Evolutionary conservation across 2,797 vertebrate genomes (phyloP).

Genomic region (Chrysocyon brachyurus): DNA sequence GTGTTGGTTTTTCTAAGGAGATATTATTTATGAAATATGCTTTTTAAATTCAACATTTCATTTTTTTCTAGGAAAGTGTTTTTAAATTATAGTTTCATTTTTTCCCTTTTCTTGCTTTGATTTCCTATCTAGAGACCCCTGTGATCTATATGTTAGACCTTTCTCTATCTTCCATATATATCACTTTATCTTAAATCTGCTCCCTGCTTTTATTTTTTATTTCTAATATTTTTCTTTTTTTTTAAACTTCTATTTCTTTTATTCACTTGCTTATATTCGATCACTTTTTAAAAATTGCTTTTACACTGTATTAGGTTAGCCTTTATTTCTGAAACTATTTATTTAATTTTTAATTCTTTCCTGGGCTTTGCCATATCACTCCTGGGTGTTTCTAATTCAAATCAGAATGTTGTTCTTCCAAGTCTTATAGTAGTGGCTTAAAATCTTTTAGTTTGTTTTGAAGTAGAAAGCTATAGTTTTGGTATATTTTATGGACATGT

Average conservation of each 20-base stretch:
- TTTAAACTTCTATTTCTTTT: neutral
- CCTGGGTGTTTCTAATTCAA: constrained; percentile 44
- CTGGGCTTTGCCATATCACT: neutral
- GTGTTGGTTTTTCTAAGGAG: neutral
- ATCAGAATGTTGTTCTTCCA: neutral
- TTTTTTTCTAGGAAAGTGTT: neutral
- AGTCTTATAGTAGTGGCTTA: neutral
- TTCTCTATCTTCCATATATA: neutral
- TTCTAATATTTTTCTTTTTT: neutral
- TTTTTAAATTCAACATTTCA: neutral
- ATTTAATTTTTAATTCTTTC: constrained; percentile 3
- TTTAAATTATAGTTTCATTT: neutral
- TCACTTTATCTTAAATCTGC: neutral
- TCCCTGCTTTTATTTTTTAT: constrained; percentile 37
- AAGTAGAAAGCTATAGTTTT: neutral
- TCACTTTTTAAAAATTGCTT: neutral
- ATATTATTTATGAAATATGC: neutral
- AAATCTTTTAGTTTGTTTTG: constrained; percentile 4
- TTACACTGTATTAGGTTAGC: neutral
- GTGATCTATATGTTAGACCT: neutral
- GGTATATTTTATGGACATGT: neutral
- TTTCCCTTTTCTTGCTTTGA: neutral
- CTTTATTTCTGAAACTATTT: neutral
- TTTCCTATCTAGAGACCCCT: neutral
- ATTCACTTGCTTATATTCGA: neutral